phyloP scores from a whole-genome alignment of 2,113 vertebrate species.

The Geothlypis trichas region DNA sequence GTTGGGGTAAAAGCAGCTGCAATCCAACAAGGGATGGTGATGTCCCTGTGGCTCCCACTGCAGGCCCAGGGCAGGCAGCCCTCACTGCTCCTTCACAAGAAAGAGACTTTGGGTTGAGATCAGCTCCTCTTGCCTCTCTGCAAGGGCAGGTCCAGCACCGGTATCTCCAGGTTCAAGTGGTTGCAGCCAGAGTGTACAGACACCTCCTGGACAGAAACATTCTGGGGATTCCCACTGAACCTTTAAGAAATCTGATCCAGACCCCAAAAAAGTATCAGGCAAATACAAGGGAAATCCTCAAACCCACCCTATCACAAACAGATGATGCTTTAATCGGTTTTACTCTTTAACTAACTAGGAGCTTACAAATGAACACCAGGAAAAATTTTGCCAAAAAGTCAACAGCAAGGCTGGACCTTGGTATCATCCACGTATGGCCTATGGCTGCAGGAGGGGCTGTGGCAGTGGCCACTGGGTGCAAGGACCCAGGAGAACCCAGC shows the following conservation, averaged over 20 bases:
- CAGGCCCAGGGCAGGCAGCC: not conserved
- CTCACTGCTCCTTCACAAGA: not conserved
- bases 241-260: not conserved
- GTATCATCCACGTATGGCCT: not conserved
- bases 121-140: not conserved
- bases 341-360: not conserved
- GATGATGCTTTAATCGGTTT: rapidly evolving
- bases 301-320: not conserved
- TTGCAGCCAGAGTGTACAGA: not conserved
- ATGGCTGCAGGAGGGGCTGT: not conserved
- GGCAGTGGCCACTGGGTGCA: not conserved
- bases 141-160: not conserved
- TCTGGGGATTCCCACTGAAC: not conserved
- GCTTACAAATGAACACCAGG: not conserved
- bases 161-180: not conserved
- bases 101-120: not conserved
- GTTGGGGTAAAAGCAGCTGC: not conserved
- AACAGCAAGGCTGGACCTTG: not conserved
- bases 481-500: not conserved
- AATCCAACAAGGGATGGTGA: not conserved
- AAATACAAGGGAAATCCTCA: not conserved
- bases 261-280: not conserved
- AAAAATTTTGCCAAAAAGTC: not conserved
- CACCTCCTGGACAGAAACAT: not conserved
- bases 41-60: not conserved